Evolutionary conservation across 2,888 invertebrate species (phyloP).

Genomic region (Abrostola tripartita): DNA sequence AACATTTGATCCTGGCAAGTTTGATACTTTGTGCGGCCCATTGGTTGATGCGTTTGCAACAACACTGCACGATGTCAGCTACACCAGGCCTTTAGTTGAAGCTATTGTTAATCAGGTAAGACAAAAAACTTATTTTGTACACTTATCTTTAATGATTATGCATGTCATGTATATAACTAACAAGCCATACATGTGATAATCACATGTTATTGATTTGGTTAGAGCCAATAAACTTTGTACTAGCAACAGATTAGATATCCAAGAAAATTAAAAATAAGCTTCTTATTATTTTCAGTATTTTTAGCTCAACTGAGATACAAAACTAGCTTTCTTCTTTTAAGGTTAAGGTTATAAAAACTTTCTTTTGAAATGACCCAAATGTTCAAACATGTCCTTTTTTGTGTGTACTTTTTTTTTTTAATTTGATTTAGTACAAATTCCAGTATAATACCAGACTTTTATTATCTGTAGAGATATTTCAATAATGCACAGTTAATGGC

Average conservation of each 20-base stretch:
- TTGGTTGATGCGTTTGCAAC: slow-evolving; percentile 91
- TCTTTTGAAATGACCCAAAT: not conserved
- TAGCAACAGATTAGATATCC: slow-evolving; percentile 46
- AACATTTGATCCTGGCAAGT: slow-evolving; percentile 93
- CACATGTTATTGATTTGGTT: slow-evolving; percentile 51
- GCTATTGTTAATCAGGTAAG: slow-evolving; percentile 90
- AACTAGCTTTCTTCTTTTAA: not conserved
- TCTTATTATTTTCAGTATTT: not conserved
- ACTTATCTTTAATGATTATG: slow-evolving; percentile 21
- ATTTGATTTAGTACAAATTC: not conserved
- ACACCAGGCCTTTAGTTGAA: slow-evolving; percentile 90
- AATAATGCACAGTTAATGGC: slow-evolving; percentile 14
- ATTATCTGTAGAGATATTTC: not conserved
- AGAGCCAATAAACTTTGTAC: slow-evolving; percentile 46
- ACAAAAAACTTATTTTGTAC: slow-evolving; percentile 3
- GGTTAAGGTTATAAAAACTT: not conserved
- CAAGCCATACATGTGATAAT: slow-evolving; percentile 32
- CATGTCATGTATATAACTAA: slow-evolving; percentile 42
- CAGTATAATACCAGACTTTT: not conserved
- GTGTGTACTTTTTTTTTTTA: not conserved
- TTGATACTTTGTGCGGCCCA: slow-evolving; percentile 91
- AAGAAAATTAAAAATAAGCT: slow-evolving; percentile 19
- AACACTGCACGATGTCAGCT: slow-evolving; percentile 89
- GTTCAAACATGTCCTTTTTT: not conserved
- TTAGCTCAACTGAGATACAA: no score